Evolutionary conservation across 30 jellyfish, hydroid and myxozoan genomes (phyloP).

Genomic region (Aurelia sp.): DNA sequence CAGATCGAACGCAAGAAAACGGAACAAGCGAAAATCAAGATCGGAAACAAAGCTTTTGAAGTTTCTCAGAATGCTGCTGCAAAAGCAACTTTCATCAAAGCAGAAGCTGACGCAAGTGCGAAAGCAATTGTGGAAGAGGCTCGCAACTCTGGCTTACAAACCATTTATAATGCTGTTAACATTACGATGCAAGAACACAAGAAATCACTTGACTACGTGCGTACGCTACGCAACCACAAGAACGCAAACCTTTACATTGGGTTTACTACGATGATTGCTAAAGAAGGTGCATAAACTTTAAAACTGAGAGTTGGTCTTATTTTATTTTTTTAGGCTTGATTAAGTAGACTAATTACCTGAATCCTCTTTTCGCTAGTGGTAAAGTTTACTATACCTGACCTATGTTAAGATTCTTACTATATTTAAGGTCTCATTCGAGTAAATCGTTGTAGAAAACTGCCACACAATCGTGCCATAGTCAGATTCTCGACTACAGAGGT

Average conservation of each 20-base stretch:
- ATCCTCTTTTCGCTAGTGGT: too few relatives aligned
- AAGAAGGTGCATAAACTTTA: slow-evolving; percentile 38
- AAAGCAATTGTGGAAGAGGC: slow-evolving; percentile 66
- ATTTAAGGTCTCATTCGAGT: too few relatives aligned
- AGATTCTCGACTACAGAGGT: too few relatives aligned
- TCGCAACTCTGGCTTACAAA: slow-evolving; percentile 75
- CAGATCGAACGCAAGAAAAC: slow-evolving; percentile 71
- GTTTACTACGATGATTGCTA: slow-evolving; percentile 63
- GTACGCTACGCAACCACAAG: slow-evolving; percentile 68
- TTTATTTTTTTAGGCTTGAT: too few relatives aligned
- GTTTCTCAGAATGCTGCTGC: slow-evolving; percentile 79
- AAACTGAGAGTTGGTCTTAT: too few relatives aligned
- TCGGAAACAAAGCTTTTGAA: slow-evolving; percentile 58
- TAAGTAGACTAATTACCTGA: too few relatives aligned
- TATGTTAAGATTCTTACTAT: too few relatives aligned
- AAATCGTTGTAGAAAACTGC: too few relatives aligned
- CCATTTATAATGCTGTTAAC: slow-evolving; percentile 39
- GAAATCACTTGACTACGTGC: slow-evolving; percentile 70
- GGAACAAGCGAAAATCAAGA: slow-evolving; percentile 30
- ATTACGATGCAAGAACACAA: slow-evolving; percentile 62
- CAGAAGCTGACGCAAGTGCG: slow-evolving; percentile 70
- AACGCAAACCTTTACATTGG: slow-evolving; percentile 66
- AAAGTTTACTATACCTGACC: too few relatives aligned
- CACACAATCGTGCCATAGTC: too few relatives aligned
- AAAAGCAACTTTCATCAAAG: slow-evolving; percentile 35